Percentiles rank a stretch among this genome's conserved stretches.
Conservation (phyloP, 2,888 invertebrate species). For the Anthrax anthrax region DNA sequence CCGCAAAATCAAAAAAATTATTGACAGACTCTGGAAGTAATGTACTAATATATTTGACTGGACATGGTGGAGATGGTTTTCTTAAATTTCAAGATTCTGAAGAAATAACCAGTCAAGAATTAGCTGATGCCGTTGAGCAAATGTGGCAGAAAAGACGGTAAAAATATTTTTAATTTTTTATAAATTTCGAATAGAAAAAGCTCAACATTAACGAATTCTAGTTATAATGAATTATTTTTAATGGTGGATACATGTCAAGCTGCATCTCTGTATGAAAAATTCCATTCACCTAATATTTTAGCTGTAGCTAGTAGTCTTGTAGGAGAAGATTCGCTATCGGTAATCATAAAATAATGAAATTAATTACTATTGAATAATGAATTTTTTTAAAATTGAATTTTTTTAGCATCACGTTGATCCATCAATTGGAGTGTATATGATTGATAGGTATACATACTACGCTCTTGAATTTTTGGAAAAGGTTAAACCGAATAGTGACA, state of each 20-base stretch:
- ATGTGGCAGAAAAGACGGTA: slow-evolving; percentile 98
- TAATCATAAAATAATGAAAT: slow-evolving; percentile 36
- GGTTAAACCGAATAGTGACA: slow-evolving; percentile 74
- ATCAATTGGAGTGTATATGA: slow-evolving; percentile 97
- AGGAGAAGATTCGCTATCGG: slow-evolving; percentile 95
- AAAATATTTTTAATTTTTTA: not conserved
- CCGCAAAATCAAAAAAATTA: slow-evolving; percentile 87
- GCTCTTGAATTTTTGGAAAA: slow-evolving; percentile 91
- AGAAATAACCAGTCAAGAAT: slow-evolving; percentile 94
- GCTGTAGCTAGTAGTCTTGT: slow-evolving; percentile 95
- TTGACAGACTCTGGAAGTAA: slow-evolving; percentile 95
- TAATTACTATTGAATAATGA: slow-evolving; percentile 38
- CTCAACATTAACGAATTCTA: slow-evolving; percentile 35
- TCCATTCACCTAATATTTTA: slow-evolving; percentile 95
- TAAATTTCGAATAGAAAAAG: too few species aligned
- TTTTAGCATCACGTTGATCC: slow-evolving; percentile 92
- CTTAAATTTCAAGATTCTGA: slow-evolving; percentile 99
- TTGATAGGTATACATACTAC: slow-evolving; percentile 96
- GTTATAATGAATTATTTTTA: slow-evolving; percentile 95
- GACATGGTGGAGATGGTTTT: slow-evolving; percentile 98
- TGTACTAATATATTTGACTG: slow-evolving; percentile 62
- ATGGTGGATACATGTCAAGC: slow-evolving; percentile 99
- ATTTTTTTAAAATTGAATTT: slow-evolving; percentile 57
- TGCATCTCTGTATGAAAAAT: slow-evolving; percentile 94
- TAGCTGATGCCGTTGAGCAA: slow-evolving; percentile 97